A percentile compares a stretch with the other conserved stretches of the same genome.
Evolutionary conservation across 2,888 invertebrate genomes (phyloP).

Genomic region (Rotaria socialis): DNA sequence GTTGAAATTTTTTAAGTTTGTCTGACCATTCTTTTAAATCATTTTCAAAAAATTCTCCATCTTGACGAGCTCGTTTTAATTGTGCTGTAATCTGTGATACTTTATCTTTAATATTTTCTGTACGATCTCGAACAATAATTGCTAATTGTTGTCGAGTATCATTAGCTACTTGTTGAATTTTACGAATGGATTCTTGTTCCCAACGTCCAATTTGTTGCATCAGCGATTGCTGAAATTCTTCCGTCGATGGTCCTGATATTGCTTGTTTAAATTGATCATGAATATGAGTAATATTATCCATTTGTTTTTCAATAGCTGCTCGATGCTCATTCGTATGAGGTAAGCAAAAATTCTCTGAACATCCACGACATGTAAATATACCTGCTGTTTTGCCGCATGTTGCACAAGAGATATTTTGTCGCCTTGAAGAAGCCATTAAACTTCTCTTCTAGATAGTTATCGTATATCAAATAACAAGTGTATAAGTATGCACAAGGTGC

Average conservation of each 20-base stretch:
- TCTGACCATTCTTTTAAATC: neutral
- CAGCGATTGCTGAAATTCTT: neutral
- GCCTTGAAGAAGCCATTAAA: neutral
- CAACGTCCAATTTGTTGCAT: constrained; percentile 4
- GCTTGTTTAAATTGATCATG: constrained; percentile 12
- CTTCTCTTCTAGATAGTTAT: neutral
- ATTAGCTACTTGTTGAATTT: neutral
- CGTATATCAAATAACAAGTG: neutral
- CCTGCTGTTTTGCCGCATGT: constrained; percentile 8
- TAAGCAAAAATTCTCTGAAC: constrained; percentile 3
- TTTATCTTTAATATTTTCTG: neutral
- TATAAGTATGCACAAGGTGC: neutral
- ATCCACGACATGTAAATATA: constrained; percentile 32
- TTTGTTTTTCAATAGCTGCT: neutral
- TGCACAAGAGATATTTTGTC: neutral
- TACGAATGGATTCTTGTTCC: neutral
- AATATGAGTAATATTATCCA: neutral
- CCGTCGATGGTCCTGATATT: neutral
- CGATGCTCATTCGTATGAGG: neutral
- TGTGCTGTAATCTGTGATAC: neutral
- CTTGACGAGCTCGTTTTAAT: neutral
- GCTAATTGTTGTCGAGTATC: neutral
- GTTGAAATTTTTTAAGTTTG: neutral
- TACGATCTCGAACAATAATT: neutral
- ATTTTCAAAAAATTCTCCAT: neutral